Conservation (phyloP, 2,797 vertebrate species). For the Syngnathus rostellatus region DNA sequence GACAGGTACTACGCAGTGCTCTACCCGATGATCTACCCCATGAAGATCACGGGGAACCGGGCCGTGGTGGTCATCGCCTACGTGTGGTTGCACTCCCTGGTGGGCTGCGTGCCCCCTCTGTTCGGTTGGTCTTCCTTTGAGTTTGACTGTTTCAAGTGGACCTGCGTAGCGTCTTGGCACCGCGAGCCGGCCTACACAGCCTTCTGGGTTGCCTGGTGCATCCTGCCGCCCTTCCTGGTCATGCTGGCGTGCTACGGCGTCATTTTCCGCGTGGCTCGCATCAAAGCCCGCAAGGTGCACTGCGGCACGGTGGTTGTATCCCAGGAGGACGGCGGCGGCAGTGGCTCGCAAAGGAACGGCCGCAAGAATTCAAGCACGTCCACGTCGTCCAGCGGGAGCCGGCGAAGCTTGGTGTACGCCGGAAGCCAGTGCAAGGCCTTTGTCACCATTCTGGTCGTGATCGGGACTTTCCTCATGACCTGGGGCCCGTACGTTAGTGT, state of each 20-base stretch:
- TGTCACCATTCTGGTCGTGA: slow-evolving; percentile 91
- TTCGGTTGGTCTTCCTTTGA: slow-evolving; percentile 94
- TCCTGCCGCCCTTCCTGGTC: slow-evolving; percentile 76
- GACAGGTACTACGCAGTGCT: slow-evolving; percentile 94
- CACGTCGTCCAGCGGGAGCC: slow-evolving; percentile 85
- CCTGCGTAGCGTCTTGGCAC: slow-evolving; percentile 94
- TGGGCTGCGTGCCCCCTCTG: slow-evolving; percentile 90
- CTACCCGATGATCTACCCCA: slow-evolving; percentile 97
- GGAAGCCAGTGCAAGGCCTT: slow-evolving; percentile 98
- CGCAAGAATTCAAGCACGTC: slow-evolving; percentile 95
- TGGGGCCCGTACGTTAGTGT: slow-evolving; percentile 94
- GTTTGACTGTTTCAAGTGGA: slow-evolving; percentile 95
- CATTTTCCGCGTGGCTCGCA: slow-evolving; percentile 92
- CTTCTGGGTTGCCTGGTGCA: slow-evolving; percentile 96
- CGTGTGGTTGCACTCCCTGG: slow-evolving; percentile 90
- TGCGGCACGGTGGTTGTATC: slow-evolving; percentile 80
- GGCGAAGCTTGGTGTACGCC: slow-evolving; percentile 85
- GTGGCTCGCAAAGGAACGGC: slow-evolving; percentile 63
- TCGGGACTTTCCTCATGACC: slow-evolving; percentile 85
- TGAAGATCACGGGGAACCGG: slow-evolving; percentile 97
- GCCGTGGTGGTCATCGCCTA: slow-evolving; percentile 85
- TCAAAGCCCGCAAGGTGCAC: slow-evolving; percentile 94
- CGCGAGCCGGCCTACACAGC: slow-evolving; percentile 80
- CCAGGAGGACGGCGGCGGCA: slow-evolving; percentile 65
- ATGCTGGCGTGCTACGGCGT: slow-evolving; percentile 93